Percentiles rank a stretch among this genome's conserved stretches.
These are phyloP conservation scores for Agrochola macilenta DNA, from an alignment of 2,888 invertebrate genomes.

Conservation along the genomic window DNA sequence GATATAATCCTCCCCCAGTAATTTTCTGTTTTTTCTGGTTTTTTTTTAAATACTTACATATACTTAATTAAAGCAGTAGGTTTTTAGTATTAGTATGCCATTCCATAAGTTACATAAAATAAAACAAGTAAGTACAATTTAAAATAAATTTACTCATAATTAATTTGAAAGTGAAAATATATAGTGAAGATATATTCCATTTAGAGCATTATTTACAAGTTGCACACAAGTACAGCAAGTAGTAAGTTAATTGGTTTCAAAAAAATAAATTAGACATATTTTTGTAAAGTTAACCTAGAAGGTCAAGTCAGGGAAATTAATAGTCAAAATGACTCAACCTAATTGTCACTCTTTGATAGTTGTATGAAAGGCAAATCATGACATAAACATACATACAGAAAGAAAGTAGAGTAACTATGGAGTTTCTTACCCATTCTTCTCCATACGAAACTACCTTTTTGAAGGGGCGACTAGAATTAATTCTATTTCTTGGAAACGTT, in stretches of 20 bases:
- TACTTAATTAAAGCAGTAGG: neutral
- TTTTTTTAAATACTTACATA: neutral
- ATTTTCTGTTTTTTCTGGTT: no score
- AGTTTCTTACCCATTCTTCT: no score
- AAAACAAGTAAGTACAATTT: neutral
- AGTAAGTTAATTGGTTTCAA: neutral
- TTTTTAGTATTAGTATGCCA: fast-evolving
- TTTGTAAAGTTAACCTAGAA: neutral
- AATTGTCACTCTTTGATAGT: neutral
- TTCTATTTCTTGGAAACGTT: no score
- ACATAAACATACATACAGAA: neutral
- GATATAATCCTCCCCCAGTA: no score
- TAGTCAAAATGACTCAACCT: neutral
- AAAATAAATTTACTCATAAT: no score
- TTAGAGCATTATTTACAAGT: neutral
- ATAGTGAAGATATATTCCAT: neutral
- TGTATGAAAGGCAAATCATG: neutral
- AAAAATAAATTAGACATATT: neutral
- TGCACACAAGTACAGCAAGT: neutral
- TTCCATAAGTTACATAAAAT: neutral
- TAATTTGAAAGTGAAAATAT: neutral
- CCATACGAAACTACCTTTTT: no score
- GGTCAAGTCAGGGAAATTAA: neutral
- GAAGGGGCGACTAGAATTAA: no score
- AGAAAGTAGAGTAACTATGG: neutral